phyloP scores from a whole-genome alignment of 2,888 invertebrate genomes.

The Pharmacophagus antenor region DNA sequence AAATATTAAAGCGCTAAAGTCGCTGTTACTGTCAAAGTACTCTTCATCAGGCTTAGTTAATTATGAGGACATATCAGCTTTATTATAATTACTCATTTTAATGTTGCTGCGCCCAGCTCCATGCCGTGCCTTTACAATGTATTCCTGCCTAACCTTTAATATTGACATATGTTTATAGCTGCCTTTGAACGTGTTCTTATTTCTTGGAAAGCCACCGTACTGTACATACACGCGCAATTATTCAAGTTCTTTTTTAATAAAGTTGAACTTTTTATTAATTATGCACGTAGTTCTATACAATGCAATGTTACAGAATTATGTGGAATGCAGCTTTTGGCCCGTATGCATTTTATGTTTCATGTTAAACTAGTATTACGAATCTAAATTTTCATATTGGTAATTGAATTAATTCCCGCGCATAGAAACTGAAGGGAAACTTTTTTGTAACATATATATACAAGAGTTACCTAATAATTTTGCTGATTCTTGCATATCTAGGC shows the following conservation, averaged over 20 bases:
- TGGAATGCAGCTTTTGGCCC: background rate
- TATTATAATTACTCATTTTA: constrained; percentile 81
- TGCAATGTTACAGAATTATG: background rate
- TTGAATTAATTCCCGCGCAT: background rate
- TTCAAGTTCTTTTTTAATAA: background rate
- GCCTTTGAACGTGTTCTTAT: background rate
- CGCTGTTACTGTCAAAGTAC: constrained; percentile 66
- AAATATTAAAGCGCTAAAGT: constrained; percentile 42
- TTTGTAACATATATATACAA: background rate
- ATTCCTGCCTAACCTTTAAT: constrained; percentile 23
- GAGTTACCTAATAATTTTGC: too few relatives aligned
- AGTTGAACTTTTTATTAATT: background rate
- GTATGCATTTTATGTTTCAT: background rate
- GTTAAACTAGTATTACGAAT: background rate
- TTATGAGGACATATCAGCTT: constrained; percentile 77
- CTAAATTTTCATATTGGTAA: background rate
- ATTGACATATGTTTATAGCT: constrained; percentile 10
- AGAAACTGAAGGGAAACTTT: background rate
- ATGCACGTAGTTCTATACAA: background rate
- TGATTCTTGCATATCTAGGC: too few relatives aligned
- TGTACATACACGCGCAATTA: too few relatives aligned
- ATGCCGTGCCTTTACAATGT: constrained; percentile 42
- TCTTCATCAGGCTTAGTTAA: constrained; percentile 79
- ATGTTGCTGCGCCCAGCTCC: constrained; percentile 69
- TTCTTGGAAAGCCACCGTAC: too few relatives aligned